Percentiles rank a stretch among this genome's conserved stretches.
Conservation (phyloP, 2,797 vertebrate genomes). For the Thalassophryne amazonica region DNA sequence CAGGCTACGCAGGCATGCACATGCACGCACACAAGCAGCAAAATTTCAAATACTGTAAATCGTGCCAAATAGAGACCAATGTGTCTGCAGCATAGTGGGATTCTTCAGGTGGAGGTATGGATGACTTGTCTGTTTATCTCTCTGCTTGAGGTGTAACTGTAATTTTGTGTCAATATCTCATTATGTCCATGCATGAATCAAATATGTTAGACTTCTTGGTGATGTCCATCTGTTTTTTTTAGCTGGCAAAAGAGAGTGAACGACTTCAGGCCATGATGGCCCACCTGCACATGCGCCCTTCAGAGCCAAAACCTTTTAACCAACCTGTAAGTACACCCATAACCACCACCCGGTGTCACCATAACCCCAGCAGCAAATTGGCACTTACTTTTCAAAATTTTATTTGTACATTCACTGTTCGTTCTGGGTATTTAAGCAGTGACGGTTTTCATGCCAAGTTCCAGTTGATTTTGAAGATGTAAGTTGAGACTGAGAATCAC, state of each 20-base stretch:
- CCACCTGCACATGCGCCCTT: conserved; percentile 98
- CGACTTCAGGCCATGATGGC: conserved; percentile 99
- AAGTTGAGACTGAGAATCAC: no score
- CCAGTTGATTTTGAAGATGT: no score
- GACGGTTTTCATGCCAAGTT: no score
- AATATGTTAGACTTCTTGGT: conserved; percentile 11
- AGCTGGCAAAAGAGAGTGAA: conserved; percentile 98
- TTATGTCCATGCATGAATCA: conserved; percentile 39
- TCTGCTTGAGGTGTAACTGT: conserved; percentile 46
- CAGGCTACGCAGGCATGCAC: conserved; percentile 14
- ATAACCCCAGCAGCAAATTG: no score
- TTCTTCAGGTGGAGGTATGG: conserved; percentile 36
- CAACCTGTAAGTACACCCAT: conserved; percentile 85
- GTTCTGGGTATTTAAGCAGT: no score
- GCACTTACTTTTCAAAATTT: no score
- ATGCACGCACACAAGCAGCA: conserved; percentile 32
- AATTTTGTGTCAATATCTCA: conserved; percentile 49
- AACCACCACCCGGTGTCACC: no score
- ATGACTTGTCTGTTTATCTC: conserved; percentile 29
- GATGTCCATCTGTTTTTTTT: conserved; percentile 40
- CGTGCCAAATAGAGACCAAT: conserved; percentile 68
- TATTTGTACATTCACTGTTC: no score
- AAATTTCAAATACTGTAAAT: conserved; percentile 48
- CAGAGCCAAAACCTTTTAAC: conserved; percentile 97
- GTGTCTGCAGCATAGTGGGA: conserved; percentile 59